A percentile compares a stretch with the other conserved stretches of the same genome.
These are phyloP conservation scores for Aproaerema taeniolella DNA, from an alignment of 2,888 invertebrate species.

Conservation along the genomic window DNA sequence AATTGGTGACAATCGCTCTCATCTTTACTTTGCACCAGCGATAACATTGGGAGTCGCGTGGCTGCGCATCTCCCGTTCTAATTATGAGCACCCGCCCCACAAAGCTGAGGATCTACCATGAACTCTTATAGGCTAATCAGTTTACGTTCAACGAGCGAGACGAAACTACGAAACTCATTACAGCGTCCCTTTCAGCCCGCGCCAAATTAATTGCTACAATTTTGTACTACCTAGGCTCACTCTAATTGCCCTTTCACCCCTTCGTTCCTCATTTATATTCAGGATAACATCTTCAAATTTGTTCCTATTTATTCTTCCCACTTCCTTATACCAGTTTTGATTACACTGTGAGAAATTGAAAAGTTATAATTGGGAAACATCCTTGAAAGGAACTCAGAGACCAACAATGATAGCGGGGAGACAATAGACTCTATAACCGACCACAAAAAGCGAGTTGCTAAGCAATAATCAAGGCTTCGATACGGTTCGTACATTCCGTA, in stretches of 20 bases:
- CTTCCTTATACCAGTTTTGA: conserved; percentile 12
- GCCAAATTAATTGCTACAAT: conserved; percentile 22
- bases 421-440: conserved; percentile 27
- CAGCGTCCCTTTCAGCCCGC: conserved; percentile 18
- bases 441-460: conserved; percentile 22
- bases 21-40: conserved; percentile 38
- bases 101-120: conserved; percentile 32
- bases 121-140: conserved; percentile 23
- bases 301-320: conserved; percentile 30
- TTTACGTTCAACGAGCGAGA: conserved; percentile 22
- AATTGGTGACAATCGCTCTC: too few relatives aligned
- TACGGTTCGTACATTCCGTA: conserved; percentile 43
- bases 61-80: conserved; percentile 68
- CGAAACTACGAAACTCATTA: conserved; percentile 18
- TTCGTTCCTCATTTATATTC: conserved; percentile 46
- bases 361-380: conserved; percentile 6
- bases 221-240: conserved; percentile 22
- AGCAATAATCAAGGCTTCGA: conserved; percentile 40
- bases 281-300: conserved; percentile 39
- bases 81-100: conserved; percentile 61
- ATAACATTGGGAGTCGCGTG: conserved; percentile 58
- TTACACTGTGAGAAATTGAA: conserved; percentile 5
- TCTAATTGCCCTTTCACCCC: conserved; percentile 46
- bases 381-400: conserved; percentile 14
- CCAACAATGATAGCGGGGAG: conserved; percentile 34